Evolutionary conservation across 1,140 invertebrate species (phyloP), one percentile per base, ranked within the genome.

Genomic region (Drosophila erecta): DNA sequence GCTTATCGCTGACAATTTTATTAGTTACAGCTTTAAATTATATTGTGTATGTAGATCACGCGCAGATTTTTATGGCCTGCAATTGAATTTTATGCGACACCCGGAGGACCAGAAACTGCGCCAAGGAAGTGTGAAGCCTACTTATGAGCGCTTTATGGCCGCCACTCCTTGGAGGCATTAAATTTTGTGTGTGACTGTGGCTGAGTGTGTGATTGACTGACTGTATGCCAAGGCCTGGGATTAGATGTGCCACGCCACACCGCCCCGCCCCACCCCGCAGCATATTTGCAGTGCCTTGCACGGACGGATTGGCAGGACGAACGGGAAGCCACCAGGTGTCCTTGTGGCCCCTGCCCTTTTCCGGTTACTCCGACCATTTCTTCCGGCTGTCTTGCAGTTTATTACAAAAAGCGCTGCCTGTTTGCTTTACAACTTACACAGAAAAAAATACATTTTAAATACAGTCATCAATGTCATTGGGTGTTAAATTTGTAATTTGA

Each of bases 1-100:
- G 78, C 83, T 86, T 86, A 86, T 87, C 83, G 65, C 65, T 60
- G 62, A 51, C 66, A 69, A 54, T 87, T 87, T 86, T 86, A 86
- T 86, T 86, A 86, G 81, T 86, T 83, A 81, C 65, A 81, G 83
- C 83, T 86, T 86, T 76, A 87, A 83, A 83, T 86, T 81, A 74
- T 87, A 71, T 78, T 79, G 46, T 66, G 53, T 79, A 74, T 79
- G 66, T 86, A 77, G 77, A 86, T 81, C 74, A 86, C 64, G 81
- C 81, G 64, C 81, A 89, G 66, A 17, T 72, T 83, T 83, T 86
- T 83, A 87, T 67, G 76, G 38, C 69, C 71, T 65, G 83, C 83
- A 86, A 86, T 86, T 86, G 83, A 86, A 87, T 86, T 86, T 86
- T 86, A 86, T 87, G 60, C 15, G 61, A 35, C 54, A 47, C 30